Conservation (phyloP, 2,113 vertebrate species). For the Vombatus ursinus region DNA sequence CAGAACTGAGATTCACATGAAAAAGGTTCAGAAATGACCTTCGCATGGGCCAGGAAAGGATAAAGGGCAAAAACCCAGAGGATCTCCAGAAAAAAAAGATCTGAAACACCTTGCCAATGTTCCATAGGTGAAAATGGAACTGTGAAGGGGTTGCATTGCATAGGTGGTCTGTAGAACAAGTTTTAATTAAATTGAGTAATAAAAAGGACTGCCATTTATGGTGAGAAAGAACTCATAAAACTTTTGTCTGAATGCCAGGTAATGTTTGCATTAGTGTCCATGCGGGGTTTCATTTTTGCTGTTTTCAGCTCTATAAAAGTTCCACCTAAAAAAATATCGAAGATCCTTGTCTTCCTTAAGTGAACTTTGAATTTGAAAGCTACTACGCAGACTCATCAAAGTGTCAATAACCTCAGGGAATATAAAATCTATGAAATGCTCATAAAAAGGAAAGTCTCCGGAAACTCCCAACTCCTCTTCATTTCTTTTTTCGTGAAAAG, state of each 20-base stretch:
- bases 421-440: not conserved
- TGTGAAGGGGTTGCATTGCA: conserved; percentile 39
- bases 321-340: conserved; percentile 71
- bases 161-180: conserved; percentile 75
- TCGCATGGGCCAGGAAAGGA: not conserved
- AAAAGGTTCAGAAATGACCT: not conserved
- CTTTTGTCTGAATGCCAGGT: conserved; percentile 71
- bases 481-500: conserved; percentile 27
- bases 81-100: not conserved
- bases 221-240: conserved; percentile 80
- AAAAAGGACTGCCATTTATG: conserved; percentile 75
- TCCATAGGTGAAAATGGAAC: conserved; percentile 44
- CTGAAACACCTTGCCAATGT: not conserved
- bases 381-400: not conserved
- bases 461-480: not conserved
- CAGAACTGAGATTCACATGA: conserved; percentile 16
- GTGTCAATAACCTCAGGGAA: not conserved
- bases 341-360: conserved; percentile 36
- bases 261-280: conserved; percentile 72
- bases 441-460: not conserved
- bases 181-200: conserved; percentile 75
- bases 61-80: not conserved
- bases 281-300: conserved; percentile 62
- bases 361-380: conserved; percentile 25
- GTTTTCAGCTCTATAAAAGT: conserved; percentile 71